Conservation (phyloP, 2,888 invertebrate genomes). For the Chaetogeoica ovagalla region DNA sequence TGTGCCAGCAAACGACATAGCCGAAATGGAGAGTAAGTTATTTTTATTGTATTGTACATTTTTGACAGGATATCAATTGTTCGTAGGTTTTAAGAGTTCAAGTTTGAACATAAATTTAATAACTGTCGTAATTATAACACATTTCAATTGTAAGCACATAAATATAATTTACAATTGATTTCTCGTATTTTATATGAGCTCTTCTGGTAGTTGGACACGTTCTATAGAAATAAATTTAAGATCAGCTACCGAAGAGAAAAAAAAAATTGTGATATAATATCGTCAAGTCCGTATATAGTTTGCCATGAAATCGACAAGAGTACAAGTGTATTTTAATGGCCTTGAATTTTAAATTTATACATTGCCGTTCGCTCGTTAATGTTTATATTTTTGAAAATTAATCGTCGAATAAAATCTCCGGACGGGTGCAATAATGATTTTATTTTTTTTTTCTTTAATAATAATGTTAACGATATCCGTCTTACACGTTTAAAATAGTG, state of each 20-base stretch:
- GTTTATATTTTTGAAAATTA: background rate
- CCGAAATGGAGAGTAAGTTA: slow-evolving; percentile 38
- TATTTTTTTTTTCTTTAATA: background rate
- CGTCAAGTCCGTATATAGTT: background rate
- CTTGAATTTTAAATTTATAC: background rate
- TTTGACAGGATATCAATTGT: slow-evolving; percentile 24
- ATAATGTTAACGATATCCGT: too few species aligned
- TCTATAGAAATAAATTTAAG: background rate
- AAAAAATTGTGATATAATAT: background rate
- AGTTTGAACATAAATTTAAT: background rate
- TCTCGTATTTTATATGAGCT: background rate
- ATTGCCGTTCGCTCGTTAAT: background rate
- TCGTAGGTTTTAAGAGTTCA: background rate
- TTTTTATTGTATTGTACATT: background rate
- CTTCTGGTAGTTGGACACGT: background rate
- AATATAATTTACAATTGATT: background rate
- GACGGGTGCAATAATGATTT: background rate
- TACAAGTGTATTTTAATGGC: background rate
- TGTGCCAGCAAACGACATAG: slow-evolving; percentile 26
- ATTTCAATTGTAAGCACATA: too few species aligned
- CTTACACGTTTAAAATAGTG: slow-evolving; percentile 2
- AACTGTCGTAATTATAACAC: too few species aligned
- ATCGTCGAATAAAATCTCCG: background rate
- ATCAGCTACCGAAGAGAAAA: background rate
- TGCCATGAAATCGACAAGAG: background rate